Base-by-base conservation (phyloP, 2,113 vertebrate species). In the Channa argus region DNA sequence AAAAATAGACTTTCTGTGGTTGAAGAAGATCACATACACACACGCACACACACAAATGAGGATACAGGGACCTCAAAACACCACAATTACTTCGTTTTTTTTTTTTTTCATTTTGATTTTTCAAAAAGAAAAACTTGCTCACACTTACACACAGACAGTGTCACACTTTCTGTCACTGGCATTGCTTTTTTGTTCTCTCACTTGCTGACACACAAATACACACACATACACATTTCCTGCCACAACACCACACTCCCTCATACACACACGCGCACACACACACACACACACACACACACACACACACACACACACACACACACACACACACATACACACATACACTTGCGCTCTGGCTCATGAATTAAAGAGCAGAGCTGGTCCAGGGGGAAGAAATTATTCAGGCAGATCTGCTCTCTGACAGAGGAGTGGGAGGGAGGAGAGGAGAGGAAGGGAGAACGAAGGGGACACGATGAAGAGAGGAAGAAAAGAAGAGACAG, bases 381-480 rank as follows among this genome's bases (percentile, higher is more conserved):
- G 91, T 92, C 89, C 85, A 92, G 83, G 77, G 89, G 91, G 89
- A 91, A 89, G 89, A 90, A 91, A 90, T 92, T 90, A 91, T 92
- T 92, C 91, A 91, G 88, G 85, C 88, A 90, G 88, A 90, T 92
- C 91, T 91, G 85, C 89, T 90, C 86, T 85, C 88, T 89, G 87
- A 89, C 88, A 89, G 90, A 89, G 80, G 74, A 88, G 86, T 72
- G 80, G 84, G 79, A 86, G 78, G 43, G 50, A 77, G 53, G 46
- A 55, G 69, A 79, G 53, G 56, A 60, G 41, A 61, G 53, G 63
- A 10, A 54, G 72, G 54, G 67, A 58, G 50, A 51, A 8, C 7
- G 8, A 7, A 10, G 4, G 46, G 8, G 33, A 38, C 33, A 13
- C 6, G 52, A 41, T 39, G 50, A 55, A 24, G 13, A 24, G 24